Evolutionary conservation across 2,888 invertebrate species (phyloP).

Genomic region (Bombyx huttoni): DNA sequence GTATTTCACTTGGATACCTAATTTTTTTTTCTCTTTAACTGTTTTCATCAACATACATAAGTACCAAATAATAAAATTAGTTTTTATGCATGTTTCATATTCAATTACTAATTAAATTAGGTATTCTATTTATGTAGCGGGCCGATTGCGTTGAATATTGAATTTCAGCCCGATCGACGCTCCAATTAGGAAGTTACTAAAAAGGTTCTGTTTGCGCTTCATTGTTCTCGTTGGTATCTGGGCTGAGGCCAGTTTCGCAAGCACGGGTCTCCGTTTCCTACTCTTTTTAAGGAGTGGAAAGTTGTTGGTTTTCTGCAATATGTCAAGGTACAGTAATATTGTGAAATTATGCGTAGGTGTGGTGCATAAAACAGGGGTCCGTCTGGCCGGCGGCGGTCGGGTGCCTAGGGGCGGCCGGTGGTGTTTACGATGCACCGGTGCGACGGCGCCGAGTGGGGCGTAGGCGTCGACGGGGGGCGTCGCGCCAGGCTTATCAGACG

Average conservation of each 20-base stretch:
- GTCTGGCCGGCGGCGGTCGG: slow-evolving; percentile 43
- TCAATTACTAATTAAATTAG: slow-evolving; percentile 47
- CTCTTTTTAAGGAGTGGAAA: slow-evolving; percentile 67
- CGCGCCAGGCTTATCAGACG: slow-evolving; percentile 71
- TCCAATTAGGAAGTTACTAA: slow-evolving; percentile 64
- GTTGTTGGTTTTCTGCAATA: slow-evolving; percentile 53
- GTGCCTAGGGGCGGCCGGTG: slow-evolving; percentile 55
- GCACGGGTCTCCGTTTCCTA: slow-evolving; percentile 39
- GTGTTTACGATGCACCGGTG: slow-evolving; percentile 57
- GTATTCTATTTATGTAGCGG: slow-evolving; percentile 56
- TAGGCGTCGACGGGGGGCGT: slow-evolving; percentile 72
- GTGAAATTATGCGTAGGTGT: slow-evolving; percentile 63
- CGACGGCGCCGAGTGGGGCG: slow-evolving; percentile 63
- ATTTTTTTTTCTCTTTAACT: too few species aligned
- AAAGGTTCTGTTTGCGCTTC: slow-evolving; percentile 57
- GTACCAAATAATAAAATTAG: neutral
- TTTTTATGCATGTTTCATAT: neutral
- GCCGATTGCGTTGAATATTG: slow-evolving; percentile 62
- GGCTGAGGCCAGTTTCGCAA: slow-evolving; percentile 55
- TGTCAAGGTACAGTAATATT: slow-evolving; percentile 36
- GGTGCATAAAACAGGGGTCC: slow-evolving; percentile 54
- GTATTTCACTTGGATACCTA: too few species aligned
- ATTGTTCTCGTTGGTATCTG: slow-evolving; percentile 59
- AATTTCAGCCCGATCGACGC: slow-evolving; percentile 49
- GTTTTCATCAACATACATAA: too few species aligned